A percentile compares a stretch with the other conserved stretches of the same genome.
Conservation (phyloP, 1,140 invertebrate genomes). For the Manduca sexta region DNA sequence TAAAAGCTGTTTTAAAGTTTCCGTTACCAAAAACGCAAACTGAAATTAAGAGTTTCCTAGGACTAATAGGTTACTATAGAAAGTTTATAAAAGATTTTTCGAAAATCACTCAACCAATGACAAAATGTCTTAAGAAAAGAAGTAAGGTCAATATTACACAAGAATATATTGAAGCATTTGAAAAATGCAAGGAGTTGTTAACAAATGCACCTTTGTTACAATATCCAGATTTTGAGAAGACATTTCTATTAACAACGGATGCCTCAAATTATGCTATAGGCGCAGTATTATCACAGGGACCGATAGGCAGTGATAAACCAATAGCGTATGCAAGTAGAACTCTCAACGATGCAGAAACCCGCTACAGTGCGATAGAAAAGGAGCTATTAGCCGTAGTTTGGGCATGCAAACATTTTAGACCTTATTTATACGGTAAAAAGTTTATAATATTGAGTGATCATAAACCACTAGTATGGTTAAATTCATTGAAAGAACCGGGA, state of each 20-base stretch:
- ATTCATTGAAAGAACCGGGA: too few relatives aligned
- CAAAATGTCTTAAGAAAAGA: constrained; percentile 31
- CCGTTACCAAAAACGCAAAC: constrained; percentile 28
- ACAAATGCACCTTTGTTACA: too few relatives aligned
- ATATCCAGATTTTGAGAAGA: too few relatives aligned
- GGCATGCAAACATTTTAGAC: constrained; percentile 22
- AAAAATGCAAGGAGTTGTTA: constrained; percentile 19
- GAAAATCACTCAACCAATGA: constrained; percentile 16
- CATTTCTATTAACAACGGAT: too few relatives aligned
- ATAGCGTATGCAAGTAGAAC: constrained; percentile 17
- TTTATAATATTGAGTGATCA: too few relatives aligned
- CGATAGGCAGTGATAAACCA: too few relatives aligned
- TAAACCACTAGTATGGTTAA: too few relatives aligned
- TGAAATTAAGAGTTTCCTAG: constrained; percentile 31
- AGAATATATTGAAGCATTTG: constrained; percentile 8
- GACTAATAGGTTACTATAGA: constrained; percentile 18
- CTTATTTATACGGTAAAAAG: too few relatives aligned
- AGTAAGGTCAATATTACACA: constrained; percentile 11
- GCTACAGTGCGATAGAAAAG: constrained; percentile 21
- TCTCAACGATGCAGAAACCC: constrained; percentile 7
- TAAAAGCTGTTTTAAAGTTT: too few relatives aligned
- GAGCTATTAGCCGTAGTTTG: constrained; percentile 20
- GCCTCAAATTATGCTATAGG: too few relatives aligned
- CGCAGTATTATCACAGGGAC: too few relatives aligned
- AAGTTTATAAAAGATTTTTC: constrained; percentile 18